A percentile compares a stretch with the other conserved stretches of the same genome.
These are phyloP conservation scores for Apis cerana DNA, from an alignment of 1,140 invertebrate genomes.

Conservation along the genomic window DNA sequence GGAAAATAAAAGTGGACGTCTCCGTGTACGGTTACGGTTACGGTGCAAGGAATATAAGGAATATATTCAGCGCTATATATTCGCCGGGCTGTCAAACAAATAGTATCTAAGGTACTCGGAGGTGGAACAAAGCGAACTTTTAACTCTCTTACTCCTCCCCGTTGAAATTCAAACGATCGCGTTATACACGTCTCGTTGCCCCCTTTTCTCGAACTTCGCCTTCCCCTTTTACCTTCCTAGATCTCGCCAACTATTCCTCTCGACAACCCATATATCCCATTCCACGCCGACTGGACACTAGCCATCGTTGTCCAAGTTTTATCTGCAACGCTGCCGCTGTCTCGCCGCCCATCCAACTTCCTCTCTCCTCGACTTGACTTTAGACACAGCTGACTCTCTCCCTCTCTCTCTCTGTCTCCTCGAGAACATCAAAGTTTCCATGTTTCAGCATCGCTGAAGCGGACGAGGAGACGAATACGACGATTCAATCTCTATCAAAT, in stretches of 20 bases:
- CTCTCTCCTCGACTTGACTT: not conserved
- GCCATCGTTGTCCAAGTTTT: not conserved
- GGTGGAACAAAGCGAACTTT: not conserved
- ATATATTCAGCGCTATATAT: not conserved
- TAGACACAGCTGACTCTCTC: no score
- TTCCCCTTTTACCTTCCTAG: not conserved
- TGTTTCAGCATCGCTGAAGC: no score
- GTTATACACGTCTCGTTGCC: slow-evolving; percentile 28
- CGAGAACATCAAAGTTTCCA: not conserved
- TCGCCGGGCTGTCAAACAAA: not conserved
- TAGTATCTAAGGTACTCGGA: slow-evolving; percentile 31
- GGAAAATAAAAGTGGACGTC: no score
- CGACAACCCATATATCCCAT: slow-evolving; percentile 2
- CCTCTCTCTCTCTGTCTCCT: not conserved
- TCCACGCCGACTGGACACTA: not conserved
- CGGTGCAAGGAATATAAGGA: slow-evolving; percentile 1
- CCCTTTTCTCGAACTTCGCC: not conserved
- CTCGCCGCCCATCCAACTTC: not conserved
- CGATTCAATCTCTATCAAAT: no score
- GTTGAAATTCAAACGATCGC: slow-evolving; percentile 54
- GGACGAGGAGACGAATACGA: no score
- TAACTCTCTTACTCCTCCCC: not conserved
- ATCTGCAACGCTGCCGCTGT: not conserved
- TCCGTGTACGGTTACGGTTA: not conserved
- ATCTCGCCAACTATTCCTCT: not conserved